Evolutionary conservation across 2,113 vertebrate species (phyloP).

Genomic region (Nerophis lumbriciformis): DNA sequence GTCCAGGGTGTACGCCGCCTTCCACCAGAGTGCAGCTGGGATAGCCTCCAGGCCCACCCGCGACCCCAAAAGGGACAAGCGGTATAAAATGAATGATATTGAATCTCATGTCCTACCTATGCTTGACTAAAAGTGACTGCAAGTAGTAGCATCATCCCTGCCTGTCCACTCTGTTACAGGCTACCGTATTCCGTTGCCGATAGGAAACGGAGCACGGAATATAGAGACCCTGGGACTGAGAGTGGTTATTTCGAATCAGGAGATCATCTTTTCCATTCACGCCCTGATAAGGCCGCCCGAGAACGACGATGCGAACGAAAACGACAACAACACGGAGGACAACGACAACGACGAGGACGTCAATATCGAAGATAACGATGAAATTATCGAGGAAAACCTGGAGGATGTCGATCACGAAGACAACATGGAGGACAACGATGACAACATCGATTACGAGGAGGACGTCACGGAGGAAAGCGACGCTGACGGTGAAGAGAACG

Average conservation of each 20-base stretch:
- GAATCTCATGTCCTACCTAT: no score
- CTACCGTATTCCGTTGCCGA: conserved; percentile 4
- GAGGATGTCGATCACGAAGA: background rate
- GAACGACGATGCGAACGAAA: background rate
- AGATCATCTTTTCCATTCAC: conserved; percentile 5
- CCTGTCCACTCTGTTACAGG: background rate
- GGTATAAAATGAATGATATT: no score
- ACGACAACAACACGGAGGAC: background rate
- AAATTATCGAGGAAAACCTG: background rate
- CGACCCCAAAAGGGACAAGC: no score
- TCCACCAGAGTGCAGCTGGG: no score
- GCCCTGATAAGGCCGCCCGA: conserved; percentile 6
- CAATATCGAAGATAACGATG: background rate
- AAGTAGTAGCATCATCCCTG: background rate
- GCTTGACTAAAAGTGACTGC: background rate
- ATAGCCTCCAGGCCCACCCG: no score
- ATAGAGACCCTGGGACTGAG: conserved; percentile 3
- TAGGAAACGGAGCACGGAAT: conserved; percentile 2
- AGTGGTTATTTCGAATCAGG: conserved; percentile 3
- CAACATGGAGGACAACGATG: background rate
- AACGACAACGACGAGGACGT: background rate
- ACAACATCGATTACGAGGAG: background rate
- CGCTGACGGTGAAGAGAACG: background rate
- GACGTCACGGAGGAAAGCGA: background rate
- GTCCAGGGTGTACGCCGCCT: no score